Conservation (phyloP, 2,113 vertebrate genomes). For the Lepisosteus oculatus region DNA sequence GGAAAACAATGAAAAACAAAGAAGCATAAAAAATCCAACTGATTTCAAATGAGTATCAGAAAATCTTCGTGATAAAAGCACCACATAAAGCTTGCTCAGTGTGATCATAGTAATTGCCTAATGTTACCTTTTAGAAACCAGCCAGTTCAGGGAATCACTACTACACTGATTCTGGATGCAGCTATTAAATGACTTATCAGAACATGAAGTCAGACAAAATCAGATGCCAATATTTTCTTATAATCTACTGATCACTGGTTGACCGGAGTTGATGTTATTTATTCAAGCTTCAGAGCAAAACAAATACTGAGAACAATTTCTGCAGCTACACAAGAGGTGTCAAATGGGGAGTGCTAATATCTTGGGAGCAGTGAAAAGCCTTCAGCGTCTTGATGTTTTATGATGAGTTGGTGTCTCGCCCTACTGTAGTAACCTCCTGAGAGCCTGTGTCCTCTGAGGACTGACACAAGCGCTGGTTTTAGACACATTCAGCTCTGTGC, state of each 20-base stretch:
- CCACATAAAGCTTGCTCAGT: slow-evolving; percentile 46
- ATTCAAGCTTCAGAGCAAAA: slow-evolving; percentile 20
- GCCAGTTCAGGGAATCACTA: slow-evolving; percentile 46
- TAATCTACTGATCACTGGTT: slow-evolving; percentile 37
- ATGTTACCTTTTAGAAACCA: slow-evolving; percentile 45
- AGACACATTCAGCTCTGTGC: background rate
- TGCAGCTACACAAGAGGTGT: too few species aligned
- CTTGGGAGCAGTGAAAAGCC: too few species aligned
- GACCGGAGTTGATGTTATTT: slow-evolving; percentile 38
- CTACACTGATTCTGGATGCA: slow-evolving; percentile 41
- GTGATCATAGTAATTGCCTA: slow-evolving; percentile 36
- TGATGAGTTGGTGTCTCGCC: too few species aligned
- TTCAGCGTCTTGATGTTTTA: too few species aligned
- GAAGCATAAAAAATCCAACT: too few species aligned
- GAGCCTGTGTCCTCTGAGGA: too few species aligned
- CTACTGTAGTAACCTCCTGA: too few species aligned
- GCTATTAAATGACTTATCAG: slow-evolving; percentile 48
- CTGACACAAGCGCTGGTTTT: too few species aligned
- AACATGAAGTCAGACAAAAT: slow-evolving; percentile 45
- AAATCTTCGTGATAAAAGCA: background rate
- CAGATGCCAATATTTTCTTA: slow-evolving; percentile 45
- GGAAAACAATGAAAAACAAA: too few species aligned
- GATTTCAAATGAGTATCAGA: too few species aligned
- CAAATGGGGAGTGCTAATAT: too few species aligned
- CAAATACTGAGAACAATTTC: too few species aligned